phyloP scores from a whole-genome alignment of 37 sponge, comb jelly and placozoan species.

The Beroe ovata region DNA sequence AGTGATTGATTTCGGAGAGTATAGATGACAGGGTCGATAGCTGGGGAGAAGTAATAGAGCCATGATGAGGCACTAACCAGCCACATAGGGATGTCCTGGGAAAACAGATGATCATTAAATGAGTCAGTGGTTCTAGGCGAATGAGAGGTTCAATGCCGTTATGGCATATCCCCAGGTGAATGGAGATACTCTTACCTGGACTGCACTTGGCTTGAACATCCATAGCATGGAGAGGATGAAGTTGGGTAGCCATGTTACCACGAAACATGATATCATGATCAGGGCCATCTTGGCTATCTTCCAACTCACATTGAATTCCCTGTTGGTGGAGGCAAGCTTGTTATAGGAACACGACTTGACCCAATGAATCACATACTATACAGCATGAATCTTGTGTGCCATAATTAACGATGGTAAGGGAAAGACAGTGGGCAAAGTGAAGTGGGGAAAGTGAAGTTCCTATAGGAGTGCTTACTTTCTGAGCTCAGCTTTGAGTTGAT shows the following conservation, averaged over 20 bases:
- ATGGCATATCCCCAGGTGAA: conserved; percentile 2
- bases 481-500: conserved; percentile 39
- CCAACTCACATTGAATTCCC: conserved; percentile 64
- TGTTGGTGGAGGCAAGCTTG: too few species aligned
- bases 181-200: background rate
- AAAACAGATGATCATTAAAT: background rate
- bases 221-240: conserved; percentile 32
- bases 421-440: too few species aligned
- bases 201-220: conserved; percentile 32
- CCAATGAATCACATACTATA: too few species aligned
- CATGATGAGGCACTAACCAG: background rate
- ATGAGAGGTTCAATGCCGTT: background rate
- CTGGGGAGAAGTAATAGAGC: conserved; percentile 57
- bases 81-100: conserved; percentile 28
- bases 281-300: conserved; percentile 64
- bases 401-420: too few species aligned
- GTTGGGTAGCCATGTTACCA: conserved; percentile 56
- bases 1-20: conserved; percentile 64
- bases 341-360: too few species aligned
- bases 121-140: background rate
- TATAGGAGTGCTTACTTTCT: conserved; percentile 16
- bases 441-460: background rate
- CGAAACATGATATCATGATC: conserved; percentile 61
- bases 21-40: conserved; percentile 65
- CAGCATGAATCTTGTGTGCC: too few species aligned